Evolutionary conservation across 2,113 vertebrate species (phyloP).

Genomic region (Oceanites oceanicus): DNA sequence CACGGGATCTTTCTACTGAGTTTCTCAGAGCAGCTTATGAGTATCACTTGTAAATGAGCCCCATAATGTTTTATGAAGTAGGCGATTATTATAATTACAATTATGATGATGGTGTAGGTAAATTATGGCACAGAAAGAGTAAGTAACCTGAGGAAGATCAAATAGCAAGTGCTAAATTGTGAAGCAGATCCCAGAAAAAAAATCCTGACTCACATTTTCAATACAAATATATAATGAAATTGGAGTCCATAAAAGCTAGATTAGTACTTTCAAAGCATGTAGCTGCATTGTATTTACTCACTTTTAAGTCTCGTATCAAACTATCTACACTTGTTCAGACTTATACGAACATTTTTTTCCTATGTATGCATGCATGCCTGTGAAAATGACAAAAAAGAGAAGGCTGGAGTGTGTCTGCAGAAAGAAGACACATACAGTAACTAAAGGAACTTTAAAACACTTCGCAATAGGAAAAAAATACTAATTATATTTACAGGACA

Average conservation of each 20-base stretch:
- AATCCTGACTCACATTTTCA: conserved; percentile 42
- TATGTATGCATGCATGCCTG: background rate
- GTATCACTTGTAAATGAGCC: conserved; percentile 41
- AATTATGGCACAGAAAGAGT: conserved; percentile 26
- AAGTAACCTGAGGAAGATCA: conserved; percentile 42
- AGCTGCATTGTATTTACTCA: background rate
- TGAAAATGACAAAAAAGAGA: background rate
- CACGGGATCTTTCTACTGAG: background rate
- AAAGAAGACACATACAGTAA: background rate
- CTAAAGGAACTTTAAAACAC: background rate
- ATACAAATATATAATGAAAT: conserved; percentile 53
- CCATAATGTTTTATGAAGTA: conserved; percentile 42
- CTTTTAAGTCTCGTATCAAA: conserved; percentile 26
- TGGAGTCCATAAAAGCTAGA: conserved; percentile 28
- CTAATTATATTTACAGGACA: background rate
- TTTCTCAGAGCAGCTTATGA: conserved; percentile 55
- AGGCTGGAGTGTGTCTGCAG: background rate
- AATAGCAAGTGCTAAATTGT: conserved; percentile 8
- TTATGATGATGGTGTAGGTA: conserved; percentile 32
- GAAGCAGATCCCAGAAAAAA: conserved; percentile 40
- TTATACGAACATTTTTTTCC: background rate
- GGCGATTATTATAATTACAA: conserved; percentile 31
- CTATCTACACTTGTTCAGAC: conserved; percentile 30
- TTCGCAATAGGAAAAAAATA: background rate
- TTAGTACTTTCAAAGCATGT: conserved; percentile 6